phyloP scores from a whole-genome alignment of 2,797 vertebrate genomes.

The Syncerus caffer region DNA sequence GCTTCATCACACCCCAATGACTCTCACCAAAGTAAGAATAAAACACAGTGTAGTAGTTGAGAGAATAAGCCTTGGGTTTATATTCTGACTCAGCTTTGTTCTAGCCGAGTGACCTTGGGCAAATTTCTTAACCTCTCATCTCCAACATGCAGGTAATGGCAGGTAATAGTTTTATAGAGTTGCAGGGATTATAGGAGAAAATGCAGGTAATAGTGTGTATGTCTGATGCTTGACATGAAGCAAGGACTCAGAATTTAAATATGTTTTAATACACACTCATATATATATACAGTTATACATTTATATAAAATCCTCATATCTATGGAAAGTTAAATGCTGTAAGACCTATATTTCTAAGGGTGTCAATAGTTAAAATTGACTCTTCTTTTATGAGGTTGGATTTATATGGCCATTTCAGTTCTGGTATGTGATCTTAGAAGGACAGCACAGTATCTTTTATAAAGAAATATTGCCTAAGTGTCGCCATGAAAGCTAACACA shows the following conservation, averaged over 20 bases:
- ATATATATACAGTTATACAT: not conserved
- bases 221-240: not conserved
- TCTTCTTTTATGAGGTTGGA: constrained; percentile 34
- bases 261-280: not conserved
- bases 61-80: not conserved
- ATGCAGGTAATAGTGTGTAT: not conserved
- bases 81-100: not conserved
- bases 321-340: not conserved
- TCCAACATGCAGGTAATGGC: not conserved
- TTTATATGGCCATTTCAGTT: constrained; percentile 50
- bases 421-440: constrained; percentile 44
- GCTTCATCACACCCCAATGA: not conserved
- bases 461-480: constrained; percentile 50
- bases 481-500: not conserved
- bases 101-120: not conserved
- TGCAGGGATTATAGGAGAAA: not conserved
- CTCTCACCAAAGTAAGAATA: not conserved
- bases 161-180: not conserved
- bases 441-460: constrained; percentile 22
- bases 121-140: not conserved
- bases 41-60: not conserved
- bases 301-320: constrained; percentile 17
- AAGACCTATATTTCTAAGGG: not conserved
- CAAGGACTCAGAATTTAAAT: not conserved
- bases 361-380: not conserved